phyloP scores from a whole-genome alignment of 64 coral and sea anemone genomes.

The Actinia equina region DNA sequence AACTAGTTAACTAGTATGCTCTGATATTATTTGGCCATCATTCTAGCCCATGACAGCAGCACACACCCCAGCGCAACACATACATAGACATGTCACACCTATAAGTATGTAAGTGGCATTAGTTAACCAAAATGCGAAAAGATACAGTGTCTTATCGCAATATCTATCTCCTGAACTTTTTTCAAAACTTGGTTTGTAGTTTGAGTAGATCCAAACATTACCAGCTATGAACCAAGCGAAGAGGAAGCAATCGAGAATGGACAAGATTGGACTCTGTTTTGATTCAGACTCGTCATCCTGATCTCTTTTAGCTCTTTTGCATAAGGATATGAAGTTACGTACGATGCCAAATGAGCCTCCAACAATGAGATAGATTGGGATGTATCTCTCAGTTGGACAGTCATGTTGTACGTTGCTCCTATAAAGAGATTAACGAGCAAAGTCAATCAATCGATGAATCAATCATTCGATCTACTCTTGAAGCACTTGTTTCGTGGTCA shows the following conservation, averaged over 20 bases:
- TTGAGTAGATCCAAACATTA: slow-evolving; percentile 92
- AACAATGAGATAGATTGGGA: slow-evolving; percentile 98
- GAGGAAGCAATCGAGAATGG: slow-evolving; percentile 81
- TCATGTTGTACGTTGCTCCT: slow-evolving; percentile 65
- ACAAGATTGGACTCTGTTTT: slow-evolving; percentile 38
- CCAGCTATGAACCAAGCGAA: slow-evolving; percentile 93
- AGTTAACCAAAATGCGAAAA: slow-evolving; percentile 95
- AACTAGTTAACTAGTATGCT: neutral
- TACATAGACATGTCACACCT: slow-evolving; percentile 66
- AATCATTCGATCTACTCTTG: too few species aligned
- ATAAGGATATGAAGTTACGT: slow-evolving; percentile 76
- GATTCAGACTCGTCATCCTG: slow-evolving; percentile 39
- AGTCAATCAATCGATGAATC: neutral
- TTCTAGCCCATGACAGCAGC: slow-evolving; percentile 22
- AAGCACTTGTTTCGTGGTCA: too few species aligned
- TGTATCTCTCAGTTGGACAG: slow-evolving; percentile 66
- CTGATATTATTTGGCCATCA: neutral
- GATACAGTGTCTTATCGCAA: slow-evolving; percentile 79
- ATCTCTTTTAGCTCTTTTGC: slow-evolving; percentile 49
- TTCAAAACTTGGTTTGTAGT: slow-evolving; percentile 60
- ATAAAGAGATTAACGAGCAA: neutral
- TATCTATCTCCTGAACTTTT: too few species aligned
- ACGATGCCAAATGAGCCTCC: slow-evolving; percentile 78
- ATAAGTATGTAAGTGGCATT: slow-evolving; percentile 76
- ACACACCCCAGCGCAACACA: slow-evolving; percentile 84